Evolutionary conservation across 2,888 invertebrate species (phyloP), one percentile per base, ranked within the genome.

Genomic region (Heliconius aoede): DNA sequence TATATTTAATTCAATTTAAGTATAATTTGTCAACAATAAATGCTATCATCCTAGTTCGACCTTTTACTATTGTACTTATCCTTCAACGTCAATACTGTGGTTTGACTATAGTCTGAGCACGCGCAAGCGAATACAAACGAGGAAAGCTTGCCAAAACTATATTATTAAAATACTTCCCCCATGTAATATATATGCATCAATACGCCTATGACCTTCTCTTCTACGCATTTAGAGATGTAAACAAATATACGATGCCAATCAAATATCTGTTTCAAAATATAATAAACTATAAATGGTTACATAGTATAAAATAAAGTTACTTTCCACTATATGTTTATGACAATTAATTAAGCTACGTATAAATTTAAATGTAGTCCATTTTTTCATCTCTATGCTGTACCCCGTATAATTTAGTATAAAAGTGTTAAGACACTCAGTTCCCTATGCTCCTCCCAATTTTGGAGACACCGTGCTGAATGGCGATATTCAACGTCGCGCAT

Each of bases 81-180:
- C 69, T 62, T 64, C 26, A 60, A 60, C 40, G 8, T 9, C 51
- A 51, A 51, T 51, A 51, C 60, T 26, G 15, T 21, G 11, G 67
- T 67, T 51, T 11, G 21, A 68, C 58, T 51, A 30, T 51, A 65
- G 65, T 73, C 65, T 51, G 55, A 69, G 69, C 55, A 69, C 69
- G 69, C 51, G 69, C 55, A 69, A 55, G 3, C n/a, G 7, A 60
- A 26, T n/a, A n/a, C 30, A 69, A 69, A 69, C 18, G 55, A 69
- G 69, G 69, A 69, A 69, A 69, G 55, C 65, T 55, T 55, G 69
- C 69, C 69, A 69, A 69, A 69, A 30, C 55, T n/a, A 55, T n/a
- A 24, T 55, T 18, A 51, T 30, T 28, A 55, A 68, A 55, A 55
- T 32, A 55, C 65, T 55, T 69, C 69, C 69, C 55, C 15, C 69